Evolutionary conservation across 1,140 invertebrate genomes (phyloP).

Genomic region (Ceratoteleas bidentatus): DNA sequence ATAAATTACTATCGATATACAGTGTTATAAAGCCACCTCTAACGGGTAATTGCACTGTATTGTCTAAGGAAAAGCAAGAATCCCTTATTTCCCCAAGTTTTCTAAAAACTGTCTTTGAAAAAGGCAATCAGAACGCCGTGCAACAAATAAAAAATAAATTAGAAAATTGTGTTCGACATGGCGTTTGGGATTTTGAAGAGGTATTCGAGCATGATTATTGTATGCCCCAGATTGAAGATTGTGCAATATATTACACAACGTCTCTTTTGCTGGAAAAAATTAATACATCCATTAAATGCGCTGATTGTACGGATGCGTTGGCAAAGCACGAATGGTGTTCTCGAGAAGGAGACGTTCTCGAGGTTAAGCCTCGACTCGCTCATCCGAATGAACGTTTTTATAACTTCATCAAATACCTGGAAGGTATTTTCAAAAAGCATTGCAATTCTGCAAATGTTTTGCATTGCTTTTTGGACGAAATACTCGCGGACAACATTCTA

Average conservation of each 20-base stretch:
- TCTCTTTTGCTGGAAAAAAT: background rate
- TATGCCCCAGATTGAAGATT: background rate
- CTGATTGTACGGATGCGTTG: background rate
- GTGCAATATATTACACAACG: slow-evolving; percentile 1
- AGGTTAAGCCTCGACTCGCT: too few species aligned
- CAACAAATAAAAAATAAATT: background rate
- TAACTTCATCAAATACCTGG: too few species aligned
- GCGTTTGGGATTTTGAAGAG: background rate
- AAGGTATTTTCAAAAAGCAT: too few species aligned
- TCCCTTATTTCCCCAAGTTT: background rate
- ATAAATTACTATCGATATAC: slow-evolving; percentile 3
- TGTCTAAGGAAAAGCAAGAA: background rate
- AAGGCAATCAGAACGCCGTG: background rate
- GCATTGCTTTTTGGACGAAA: too few species aligned
- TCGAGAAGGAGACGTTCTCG: too few species aligned
- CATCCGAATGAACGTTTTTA: too few species aligned
- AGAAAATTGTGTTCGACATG: background rate
- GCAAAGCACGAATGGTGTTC: background rate
- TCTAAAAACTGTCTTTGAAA: background rate
- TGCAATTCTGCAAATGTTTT: too few species aligned
- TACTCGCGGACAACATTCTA: too few species aligned
- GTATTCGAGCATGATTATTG: slow-evolving; percentile 4
- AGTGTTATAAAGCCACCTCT: slow-evolving; percentile 3
- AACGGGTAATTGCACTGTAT: background rate
- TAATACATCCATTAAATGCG: background rate